phyloP scores from a whole-genome alignment of 1,140 invertebrate genomes.

The Bombus turneri region DNA sequence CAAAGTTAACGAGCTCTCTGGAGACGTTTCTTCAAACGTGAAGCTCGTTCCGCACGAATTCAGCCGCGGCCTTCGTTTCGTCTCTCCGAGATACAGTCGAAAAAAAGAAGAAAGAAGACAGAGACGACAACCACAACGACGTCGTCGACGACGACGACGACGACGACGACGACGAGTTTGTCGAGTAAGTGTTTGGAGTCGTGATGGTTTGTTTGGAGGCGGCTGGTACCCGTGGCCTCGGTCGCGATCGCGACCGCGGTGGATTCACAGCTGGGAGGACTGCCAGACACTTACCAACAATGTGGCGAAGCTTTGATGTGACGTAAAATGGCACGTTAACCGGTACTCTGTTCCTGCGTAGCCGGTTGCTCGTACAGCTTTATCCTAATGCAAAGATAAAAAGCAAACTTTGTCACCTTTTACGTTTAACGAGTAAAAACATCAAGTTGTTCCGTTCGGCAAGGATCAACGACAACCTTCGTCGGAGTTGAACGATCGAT shows the following conservation, averaged over 20 bases:
- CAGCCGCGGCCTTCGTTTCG: neutral
- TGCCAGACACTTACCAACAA: slow-evolving; percentile 77
- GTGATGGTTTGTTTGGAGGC: slow-evolving; percentile 39
- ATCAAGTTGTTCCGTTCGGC: too few species aligned
- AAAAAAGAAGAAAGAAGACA: neutral
- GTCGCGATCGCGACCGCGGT: slow-evolving; percentile 23
- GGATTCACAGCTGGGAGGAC: slow-evolving; percentile 28
- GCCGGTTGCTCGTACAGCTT: slow-evolving; percentile 5
- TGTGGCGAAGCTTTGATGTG: slow-evolving; percentile 80
- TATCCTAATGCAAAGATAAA: too few species aligned
- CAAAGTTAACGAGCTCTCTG: neutral
- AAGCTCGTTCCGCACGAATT: neutral
- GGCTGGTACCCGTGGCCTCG: slow-evolving; percentile 7
- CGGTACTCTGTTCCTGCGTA: slow-evolving; percentile 50
- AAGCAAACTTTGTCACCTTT: too few species aligned
- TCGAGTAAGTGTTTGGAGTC: too few species aligned
- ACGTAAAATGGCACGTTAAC: slow-evolving; percentile 77
- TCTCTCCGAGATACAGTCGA: neutral
- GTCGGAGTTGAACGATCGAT: too few species aligned
- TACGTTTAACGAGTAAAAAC: too few species aligned
- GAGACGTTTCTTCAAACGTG: too few species aligned
- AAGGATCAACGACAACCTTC: too few species aligned
- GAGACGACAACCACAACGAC: neutral
- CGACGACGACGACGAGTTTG: slow-evolving; percentile 2
- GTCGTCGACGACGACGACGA: neutral